Evolutionary conservation across 2,888 invertebrate species (phyloP), one percentile per base, ranked within the genome.

Genomic region (Mesopsocus fuscifrons): DNA sequence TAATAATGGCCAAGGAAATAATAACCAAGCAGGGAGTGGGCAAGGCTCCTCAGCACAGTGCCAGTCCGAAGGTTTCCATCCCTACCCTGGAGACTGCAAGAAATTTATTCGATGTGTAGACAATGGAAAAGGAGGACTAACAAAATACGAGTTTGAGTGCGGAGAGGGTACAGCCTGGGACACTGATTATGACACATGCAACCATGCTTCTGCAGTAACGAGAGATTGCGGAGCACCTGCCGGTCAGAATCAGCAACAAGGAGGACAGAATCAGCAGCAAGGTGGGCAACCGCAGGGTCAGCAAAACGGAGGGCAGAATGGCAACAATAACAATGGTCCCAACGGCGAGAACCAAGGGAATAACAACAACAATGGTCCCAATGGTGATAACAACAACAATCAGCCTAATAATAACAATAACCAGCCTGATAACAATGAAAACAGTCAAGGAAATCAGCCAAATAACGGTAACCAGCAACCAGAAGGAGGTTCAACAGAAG

Each of bases 161-260:
- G 71, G 71, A 1, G 66, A 68, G 45, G 76, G 74, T 26, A 78
- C 78, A 1, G 68, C 69, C n/a, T 79, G 77, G 77, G 74, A 76
- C 52, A 67, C 70, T 52, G 63, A 65, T n/a, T 60, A 68, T 42
- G 66, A 69, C 52, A 68, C 70, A 1, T 79, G 74, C 53, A 72
- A 72, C 53, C 67, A 72, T 53, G 64, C 62, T 17, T 65, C 67
- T 61, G 66, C 67, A 33, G 69, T 69, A 3, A 47, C 54, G 21
- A 51, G 51, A 22, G 56, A 56, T 26, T 53, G 52, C 20, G 50
- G 52, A 20, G 47, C 48, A n/a, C 45, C 32, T 23, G 41, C 32
- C 17, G 43, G 32, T 21, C 45, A 42, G 40, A 45, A 48, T 16
- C 34, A 32, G 17, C 41, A 30, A 31, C 42, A 26, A 47, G 48